Evolutionary conservation across 2,888 invertebrate species (phyloP).

Genomic region (Ptilodon capucinus): DNA sequence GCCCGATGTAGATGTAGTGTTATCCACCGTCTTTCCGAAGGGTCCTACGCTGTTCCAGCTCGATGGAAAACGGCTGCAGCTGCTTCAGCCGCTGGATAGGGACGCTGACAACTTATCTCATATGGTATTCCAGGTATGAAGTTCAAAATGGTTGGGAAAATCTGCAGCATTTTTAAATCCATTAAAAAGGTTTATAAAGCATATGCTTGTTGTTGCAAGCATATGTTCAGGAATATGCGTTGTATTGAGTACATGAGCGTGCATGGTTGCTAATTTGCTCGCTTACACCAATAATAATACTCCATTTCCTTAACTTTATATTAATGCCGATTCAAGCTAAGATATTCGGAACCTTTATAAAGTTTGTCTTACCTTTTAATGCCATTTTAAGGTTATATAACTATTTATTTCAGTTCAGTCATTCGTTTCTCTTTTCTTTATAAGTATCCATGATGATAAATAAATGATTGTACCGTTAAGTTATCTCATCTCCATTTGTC

Average conservation of each 20-base stretch:
- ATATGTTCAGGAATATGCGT: too few relatives aligned
- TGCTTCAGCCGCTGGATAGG: conserved; percentile 91
- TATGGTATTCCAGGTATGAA: conserved; percentile 91
- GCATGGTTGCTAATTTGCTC: too few relatives aligned
- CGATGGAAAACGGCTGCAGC: conserved; percentile 90
- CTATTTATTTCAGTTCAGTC: conserved; percentile 10
- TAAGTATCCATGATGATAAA: conserved; percentile 25
- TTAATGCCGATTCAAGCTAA: too few relatives aligned
- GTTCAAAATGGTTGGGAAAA: not conserved
- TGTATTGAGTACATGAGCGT: too few relatives aligned
- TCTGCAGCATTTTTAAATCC: too few relatives aligned
- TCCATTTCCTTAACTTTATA: too few relatives aligned
- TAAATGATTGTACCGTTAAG: conserved; percentile 20
- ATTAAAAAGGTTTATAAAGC: too few relatives aligned
- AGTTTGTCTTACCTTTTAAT: too few relatives aligned
- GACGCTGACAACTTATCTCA: conserved; percentile 93
- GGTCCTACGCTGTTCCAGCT: conserved; percentile 90
- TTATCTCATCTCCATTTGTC: conserved; percentile 29
- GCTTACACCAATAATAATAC: too few relatives aligned
- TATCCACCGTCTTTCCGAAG: conserved; percentile 91
- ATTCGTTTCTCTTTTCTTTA: conserved; percentile 7
- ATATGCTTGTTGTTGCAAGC: too few relatives aligned
- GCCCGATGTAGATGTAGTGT: conserved; percentile 88
- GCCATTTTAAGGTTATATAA: too few relatives aligned
- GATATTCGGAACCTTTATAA: too few relatives aligned